phyloP scores from a whole-genome alignment of 64 coral and sea anemone species.

The Stylophora pistillata region DNA sequence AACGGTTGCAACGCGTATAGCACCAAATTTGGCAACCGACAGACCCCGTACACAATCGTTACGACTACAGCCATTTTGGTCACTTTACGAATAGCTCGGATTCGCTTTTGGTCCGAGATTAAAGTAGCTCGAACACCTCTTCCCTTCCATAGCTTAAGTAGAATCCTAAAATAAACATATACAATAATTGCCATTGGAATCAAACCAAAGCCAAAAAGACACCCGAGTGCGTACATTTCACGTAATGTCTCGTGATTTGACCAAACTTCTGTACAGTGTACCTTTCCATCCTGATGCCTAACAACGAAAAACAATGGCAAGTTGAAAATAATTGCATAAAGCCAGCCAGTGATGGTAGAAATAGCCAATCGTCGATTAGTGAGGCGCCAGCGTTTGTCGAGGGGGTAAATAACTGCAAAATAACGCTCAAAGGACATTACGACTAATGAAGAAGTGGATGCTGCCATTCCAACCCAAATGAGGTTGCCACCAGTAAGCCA shows the following conservation, averaged over 20 bases:
- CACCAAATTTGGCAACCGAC: slow-evolving; percentile 55
- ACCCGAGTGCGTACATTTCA: slow-evolving; percentile 9
- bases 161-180: slow-evolving; percentile 1
- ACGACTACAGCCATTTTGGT: slow-evolving; percentile 47
- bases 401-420: slow-evolving; percentile 1
- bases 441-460: slow-evolving; percentile 26
- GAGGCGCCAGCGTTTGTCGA: neutral
- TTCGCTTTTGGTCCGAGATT: neutral
- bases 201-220: slow-evolving; percentile 28
- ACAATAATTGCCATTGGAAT: slow-evolving; percentile 31
- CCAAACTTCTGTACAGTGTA: slow-evolving; percentile 43
- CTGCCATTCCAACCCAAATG: slow-evolving; percentile 50
- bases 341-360: slow-evolving; percentile 7
- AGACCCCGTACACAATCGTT: slow-evolving; percentile 36
- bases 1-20: slow-evolving; percentile 38
- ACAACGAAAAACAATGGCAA: slow-evolving; percentile 43
- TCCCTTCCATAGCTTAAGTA: slow-evolving; percentile 27
- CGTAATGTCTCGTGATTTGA: neutral
- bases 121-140: neutral
- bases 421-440: slow-evolving; percentile 42
- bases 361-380: neutral
- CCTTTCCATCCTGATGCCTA: slow-evolving; percentile 3
- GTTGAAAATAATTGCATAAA: slow-evolving; percentile 39
- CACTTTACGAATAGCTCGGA: slow-evolving; percentile 12
- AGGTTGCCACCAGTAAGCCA: slow-evolving; percentile 74